Base-by-base conservation (phyloP, 2,113 vertebrate species). In the Glaucomys volans region DNA sequence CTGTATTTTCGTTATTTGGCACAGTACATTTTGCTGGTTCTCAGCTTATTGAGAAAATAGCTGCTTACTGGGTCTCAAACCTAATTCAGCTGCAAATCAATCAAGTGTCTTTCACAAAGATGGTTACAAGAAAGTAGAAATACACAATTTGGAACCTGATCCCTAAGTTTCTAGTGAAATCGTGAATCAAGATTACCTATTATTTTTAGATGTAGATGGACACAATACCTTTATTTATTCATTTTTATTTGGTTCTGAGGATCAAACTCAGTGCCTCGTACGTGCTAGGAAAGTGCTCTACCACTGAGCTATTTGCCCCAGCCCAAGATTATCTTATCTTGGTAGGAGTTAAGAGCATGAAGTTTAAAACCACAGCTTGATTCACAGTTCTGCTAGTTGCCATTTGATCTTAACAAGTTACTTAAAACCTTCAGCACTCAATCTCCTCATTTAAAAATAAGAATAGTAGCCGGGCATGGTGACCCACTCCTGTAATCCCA, bases 311-410 rank as follows among this genome's bases (percentile, higher is more conserved):
- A 47, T 9, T 9, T 8, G 44, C 44, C 44, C 44, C 20, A 59
- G 57, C 17, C 28, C 24, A 28, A 62, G 59, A 28, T 62, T 28
- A 84, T 57, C 47, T 47, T 69, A 52, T 52, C 7, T 37, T 18
- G 52, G 52, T 72, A 32, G 10, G 17, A 8, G n/a, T 30, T 85
- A 32, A 40, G 1, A 35, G 64, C 10, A 66, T 74, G 2, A 8
- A 57, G 28, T 93, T 89, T 84, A n/a, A 84, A 93, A 89, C 12
- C 20, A 30, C 20, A 85, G 26, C 30, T 77, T 87, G 52, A 86
- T 22, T 64, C 32, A 6, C 6, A 42, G 1, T 8, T 42, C 18
- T 52, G 20, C 4, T 13, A 37, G 52, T 37, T 67, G 37, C 47
- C 66, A 26, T 87, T 75, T 80, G 8, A 18, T 16, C 66, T 50